Evolutionary conservation across 2,888 invertebrate species (phyloP).

Genomic region (Heteromyza rotundicornis): DNA sequence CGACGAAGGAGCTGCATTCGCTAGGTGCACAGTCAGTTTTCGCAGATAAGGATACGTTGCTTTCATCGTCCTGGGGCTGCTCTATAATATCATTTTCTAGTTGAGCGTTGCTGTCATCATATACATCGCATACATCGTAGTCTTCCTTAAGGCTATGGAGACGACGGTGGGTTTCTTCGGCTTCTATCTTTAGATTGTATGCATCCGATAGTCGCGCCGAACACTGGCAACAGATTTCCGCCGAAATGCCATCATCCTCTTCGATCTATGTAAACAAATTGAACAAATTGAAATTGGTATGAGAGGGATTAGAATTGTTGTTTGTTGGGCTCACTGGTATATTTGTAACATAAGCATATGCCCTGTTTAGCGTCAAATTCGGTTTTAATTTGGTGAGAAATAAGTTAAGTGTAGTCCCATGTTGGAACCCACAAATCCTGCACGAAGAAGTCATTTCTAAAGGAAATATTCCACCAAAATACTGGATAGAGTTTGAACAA

Average conservation of each 20-base stretch:
- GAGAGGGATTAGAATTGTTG: background rate
- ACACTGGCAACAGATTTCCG: conserved; percentile 26
- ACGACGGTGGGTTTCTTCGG: conserved; percentile 21
- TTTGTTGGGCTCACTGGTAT: conserved; percentile 12
- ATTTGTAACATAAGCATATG: conserved; percentile 16
- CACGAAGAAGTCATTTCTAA: no score
- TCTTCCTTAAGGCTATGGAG: background rate
- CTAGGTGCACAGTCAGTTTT: no score
- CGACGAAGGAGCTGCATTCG: no score
- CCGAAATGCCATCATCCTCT: conserved; percentile 22
- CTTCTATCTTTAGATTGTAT: conserved; percentile 29
- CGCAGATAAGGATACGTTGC: no score
- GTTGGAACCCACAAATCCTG: no score
- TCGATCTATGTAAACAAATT: conserved; percentile 24
- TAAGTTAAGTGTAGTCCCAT: background rate
- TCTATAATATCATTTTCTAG: conserved; percentile 16
- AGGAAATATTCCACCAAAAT: no score
- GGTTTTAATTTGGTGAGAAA: conserved; percentile 1
- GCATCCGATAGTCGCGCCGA: conserved; percentile 25
- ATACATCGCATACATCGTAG: conserved; percentile 4
- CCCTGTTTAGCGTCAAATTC: conserved; percentile 4
- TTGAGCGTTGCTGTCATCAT: conserved; percentile 21
- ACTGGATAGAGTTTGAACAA: no score
- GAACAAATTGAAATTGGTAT: background rate
- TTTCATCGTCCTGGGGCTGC: conserved; percentile 10